A percentile compares a stretch with the other conserved stretches of the same genome.
Evolutionary conservation across 1,140 invertebrate species (phyloP).

Genomic region (Oedothorax gibbosus): DNA sequence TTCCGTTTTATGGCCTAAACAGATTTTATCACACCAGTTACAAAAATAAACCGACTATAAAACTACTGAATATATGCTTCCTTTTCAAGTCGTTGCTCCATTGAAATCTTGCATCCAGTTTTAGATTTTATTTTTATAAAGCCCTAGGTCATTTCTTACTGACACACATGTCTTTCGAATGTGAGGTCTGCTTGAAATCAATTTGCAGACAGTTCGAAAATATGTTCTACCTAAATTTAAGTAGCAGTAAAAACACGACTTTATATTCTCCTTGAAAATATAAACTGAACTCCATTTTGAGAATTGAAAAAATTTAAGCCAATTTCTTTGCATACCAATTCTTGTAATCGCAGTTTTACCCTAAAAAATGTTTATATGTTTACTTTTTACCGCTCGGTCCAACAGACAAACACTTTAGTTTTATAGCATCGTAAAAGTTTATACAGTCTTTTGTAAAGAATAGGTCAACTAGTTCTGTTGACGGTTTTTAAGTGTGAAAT

Average conservation of each 20-base stretch:
- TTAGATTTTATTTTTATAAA: too few species aligned
- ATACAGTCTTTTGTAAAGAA: conserved; percentile 3
- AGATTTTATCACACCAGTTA: too few species aligned
- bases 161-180: too few species aligned
- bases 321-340: conserved; percentile 49
- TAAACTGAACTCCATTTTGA: conserved; percentile 2
- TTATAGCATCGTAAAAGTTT: conserved; percentile 36
- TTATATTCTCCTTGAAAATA: conserved; percentile 32
- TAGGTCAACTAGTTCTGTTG: conserved; percentile 13
- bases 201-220: conserved; percentile 14
- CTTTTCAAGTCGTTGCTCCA: too few species aligned
- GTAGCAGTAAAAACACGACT: neutral
- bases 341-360: conserved; percentile 40
- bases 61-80: too few species aligned
- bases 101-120: too few species aligned
- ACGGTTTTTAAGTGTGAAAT: conserved; percentile 31
- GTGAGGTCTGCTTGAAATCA: conserved; percentile 22
- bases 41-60: too few species aligned
- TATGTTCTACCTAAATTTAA: conserved; percentile 11
- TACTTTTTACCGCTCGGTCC: conserved; percentile 32
- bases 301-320: conserved; percentile 35
- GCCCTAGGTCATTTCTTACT: too few species aligned
- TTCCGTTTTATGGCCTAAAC: too few species aligned
- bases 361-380: conserved; percentile 37
- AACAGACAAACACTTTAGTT: conserved; percentile 44